phyloP scores from a whole-genome alignment of 2,888 invertebrate species.

The Dynastes hyllus region DNA sequence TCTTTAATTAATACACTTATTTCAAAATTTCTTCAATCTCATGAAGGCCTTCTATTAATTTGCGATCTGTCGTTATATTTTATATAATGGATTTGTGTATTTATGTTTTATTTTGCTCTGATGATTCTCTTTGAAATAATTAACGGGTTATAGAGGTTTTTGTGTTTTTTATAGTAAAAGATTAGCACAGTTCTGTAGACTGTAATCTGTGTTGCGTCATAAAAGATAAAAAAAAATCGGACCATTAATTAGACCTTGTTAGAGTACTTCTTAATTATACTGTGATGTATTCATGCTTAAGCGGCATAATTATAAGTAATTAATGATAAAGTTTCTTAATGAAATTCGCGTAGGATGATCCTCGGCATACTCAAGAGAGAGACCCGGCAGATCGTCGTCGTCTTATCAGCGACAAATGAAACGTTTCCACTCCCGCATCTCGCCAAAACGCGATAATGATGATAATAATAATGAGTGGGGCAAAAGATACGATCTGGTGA shows the following conservation, averaged over 20 bases:
- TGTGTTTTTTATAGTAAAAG: no score
- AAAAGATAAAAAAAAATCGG: no score
- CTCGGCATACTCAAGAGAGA: slow-evolving; percentile 37
- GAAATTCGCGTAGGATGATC: slow-evolving; percentile 24
- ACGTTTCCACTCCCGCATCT: slow-evolving; percentile 32
- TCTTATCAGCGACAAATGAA: slow-evolving; percentile 41
- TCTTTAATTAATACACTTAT: no score
- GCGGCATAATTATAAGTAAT: slow-evolving; percentile 16
- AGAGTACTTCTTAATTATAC: neutral
- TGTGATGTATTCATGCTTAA: slow-evolving; percentile 12
- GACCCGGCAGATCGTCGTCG: slow-evolving; percentile 2
- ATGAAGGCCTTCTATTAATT: no score
- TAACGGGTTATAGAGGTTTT: no score
- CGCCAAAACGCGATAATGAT: slow-evolving; percentile 54
- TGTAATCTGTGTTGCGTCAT: no score
- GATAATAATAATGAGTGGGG: slow-evolving; percentile 57
- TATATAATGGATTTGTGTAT: no score
- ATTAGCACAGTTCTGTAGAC: no score
- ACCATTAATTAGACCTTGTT: neutral
- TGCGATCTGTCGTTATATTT: no score
- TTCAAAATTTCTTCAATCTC: no score
- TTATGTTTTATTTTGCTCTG: no score
- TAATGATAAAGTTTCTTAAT: slow-evolving; percentile 39
- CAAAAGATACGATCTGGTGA: slow-evolving; percentile 59
- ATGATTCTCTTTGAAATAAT: no score